Base-by-base conservation (phyloP, 1,140 invertebrate genomes). In the Nasonia longicornis region DNA sequence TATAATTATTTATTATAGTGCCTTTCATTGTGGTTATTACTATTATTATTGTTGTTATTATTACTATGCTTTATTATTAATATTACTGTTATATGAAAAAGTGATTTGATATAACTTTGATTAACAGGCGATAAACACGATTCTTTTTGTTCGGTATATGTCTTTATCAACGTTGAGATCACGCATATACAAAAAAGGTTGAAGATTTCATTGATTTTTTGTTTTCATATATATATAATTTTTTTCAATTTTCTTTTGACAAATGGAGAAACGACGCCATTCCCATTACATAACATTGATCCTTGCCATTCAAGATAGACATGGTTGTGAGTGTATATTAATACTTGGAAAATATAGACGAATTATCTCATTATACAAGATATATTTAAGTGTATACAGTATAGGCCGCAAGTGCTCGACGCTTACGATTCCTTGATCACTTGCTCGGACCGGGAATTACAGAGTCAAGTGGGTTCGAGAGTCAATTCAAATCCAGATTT, bases 21-120 rank as follows among this genome's bases (percentile, higher is more conserved):
- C 35, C 71, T 76, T 74, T 67, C 52, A 70, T 63, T 22, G 26
- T 73, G 26, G 38, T 79, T 70, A 66, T 38, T 64, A 52, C 20
- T 78, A 48, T 79, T 71, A 48, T 79, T 67, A 29, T 75, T 29
- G 16, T 70, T 58, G 35, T 74, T 77, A 78, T 72, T 64, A 74
- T 71, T 69, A 72, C 67, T 81, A 10, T 76, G 20, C n/a, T 80
- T 75, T 63, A 89, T 90, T 94, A 94, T 91, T 93, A 48, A 74
- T 74, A 66, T n/a, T 31, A 42, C 48, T 72, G 38, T 64, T 31
- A 2, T 58, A 67, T 22, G 2, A 31, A 80, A 79, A 79, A 74
- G n/a, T 80, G 52, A 63, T 10, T 73, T 11, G 38, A 42, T 64
- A 66, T 73, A 79, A 73, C 20, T 20, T 42, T 77, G 26, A 63